Evolutionary conservation across 2,888 invertebrate genomes (phyloP), one percentile per base, ranked within the genome.

Genomic region (Spisula solida): DNA sequence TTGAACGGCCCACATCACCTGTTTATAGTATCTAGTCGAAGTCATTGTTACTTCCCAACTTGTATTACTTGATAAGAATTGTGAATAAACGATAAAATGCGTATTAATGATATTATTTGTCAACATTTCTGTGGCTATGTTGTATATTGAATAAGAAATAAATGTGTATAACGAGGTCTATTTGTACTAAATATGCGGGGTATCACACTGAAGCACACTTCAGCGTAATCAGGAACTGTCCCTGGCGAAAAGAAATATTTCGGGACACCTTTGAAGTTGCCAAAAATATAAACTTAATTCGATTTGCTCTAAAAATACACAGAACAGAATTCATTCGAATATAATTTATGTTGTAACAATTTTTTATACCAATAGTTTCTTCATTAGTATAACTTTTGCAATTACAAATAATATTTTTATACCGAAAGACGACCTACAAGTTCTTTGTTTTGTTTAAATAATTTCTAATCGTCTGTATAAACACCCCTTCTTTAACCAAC

Each of bases 1-100:
- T 87, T 82, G 87, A 82, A 78, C 78, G 48, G 29, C 8, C 41
- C 16, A 82, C 82, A 34, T 87, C 87, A 82, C 82, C 87, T 82
- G 87, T 55, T 55, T 34, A 5, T 51, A 70, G 48, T 48, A 85
- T 85, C 78, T 79, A 55, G 56, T 85, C 85, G 56, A 56, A 16
- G 18, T 4, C 47, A 70, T 51, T 75, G 60, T 75, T 75, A 75
- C 16, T 14, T 34, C 34, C 34, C 75, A 8, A 31, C 10, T 5
- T 34, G 1, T 14, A 12, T 12, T 34, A 34, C 25, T 34, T 31
- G n/a, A 18, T 34, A 75, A 75, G 34, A 66, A 66, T 66, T 10
- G 60, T n/a, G 25, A 66, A 66, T 66, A n/a, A 66, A 66, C 60
- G 25, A 10, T 66, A 12, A 25, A 66, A 66, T 5, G 25, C 25